phyloP scores from a whole-genome alignment of 2,888 invertebrate genomes.

The Cheilosia grossa region DNA sequence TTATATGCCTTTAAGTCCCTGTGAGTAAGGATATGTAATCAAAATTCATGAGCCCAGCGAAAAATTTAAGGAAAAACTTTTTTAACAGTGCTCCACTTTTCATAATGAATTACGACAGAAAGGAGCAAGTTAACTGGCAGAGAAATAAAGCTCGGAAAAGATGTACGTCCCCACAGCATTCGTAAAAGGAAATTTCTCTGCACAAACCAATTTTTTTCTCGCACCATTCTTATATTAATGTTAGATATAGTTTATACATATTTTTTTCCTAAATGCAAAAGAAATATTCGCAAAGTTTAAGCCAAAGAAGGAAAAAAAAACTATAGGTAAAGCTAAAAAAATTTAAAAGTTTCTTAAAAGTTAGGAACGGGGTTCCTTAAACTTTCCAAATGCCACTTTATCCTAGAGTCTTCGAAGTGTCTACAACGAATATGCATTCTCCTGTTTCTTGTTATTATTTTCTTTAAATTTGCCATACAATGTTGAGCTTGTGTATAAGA shows the following conservation, averaged over 20 bases:
- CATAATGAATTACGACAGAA: slow-evolving; percentile 70
- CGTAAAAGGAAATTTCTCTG: slow-evolving; percentile 55
- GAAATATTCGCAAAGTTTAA: slow-evolving; percentile 72
- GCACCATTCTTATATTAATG: slow-evolving; percentile 61
- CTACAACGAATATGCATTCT: slow-evolving; percentile 67
- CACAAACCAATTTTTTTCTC: slow-evolving; percentile 65
- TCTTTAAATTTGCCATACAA: slow-evolving; percentile 67
- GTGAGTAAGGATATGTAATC: slow-evolving; percentile 68
- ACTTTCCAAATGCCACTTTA: slow-evolving; percentile 73
- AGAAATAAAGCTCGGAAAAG: slow-evolving; percentile 65
- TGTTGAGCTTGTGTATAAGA: slow-evolving; percentile 49
- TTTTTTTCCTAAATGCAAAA: slow-evolving; percentile 63
- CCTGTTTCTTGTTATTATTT: slow-evolving; percentile 69
- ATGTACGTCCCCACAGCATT: slow-evolving; percentile 65
- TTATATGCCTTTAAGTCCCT: slow-evolving; percentile 47
- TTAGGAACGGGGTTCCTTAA: slow-evolving; percentile 65
- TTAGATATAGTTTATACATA: slow-evolving; percentile 36
- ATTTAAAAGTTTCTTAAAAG: slow-evolving; percentile 70
- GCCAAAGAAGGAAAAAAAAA: slow-evolving; percentile 47
- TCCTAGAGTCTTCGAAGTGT: slow-evolving; percentile 69
- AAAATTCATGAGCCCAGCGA: slow-evolving; percentile 67
- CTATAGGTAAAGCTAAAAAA: slow-evolving; percentile 68
- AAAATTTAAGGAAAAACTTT: slow-evolving; percentile 67
- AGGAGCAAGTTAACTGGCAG: slow-evolving; percentile 66
- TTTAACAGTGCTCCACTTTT: slow-evolving; percentile 71